Evolutionary conservation across 1,140 invertebrate species (phyloP).

Genomic region (Tetranychus cinnabarinus): DNA sequence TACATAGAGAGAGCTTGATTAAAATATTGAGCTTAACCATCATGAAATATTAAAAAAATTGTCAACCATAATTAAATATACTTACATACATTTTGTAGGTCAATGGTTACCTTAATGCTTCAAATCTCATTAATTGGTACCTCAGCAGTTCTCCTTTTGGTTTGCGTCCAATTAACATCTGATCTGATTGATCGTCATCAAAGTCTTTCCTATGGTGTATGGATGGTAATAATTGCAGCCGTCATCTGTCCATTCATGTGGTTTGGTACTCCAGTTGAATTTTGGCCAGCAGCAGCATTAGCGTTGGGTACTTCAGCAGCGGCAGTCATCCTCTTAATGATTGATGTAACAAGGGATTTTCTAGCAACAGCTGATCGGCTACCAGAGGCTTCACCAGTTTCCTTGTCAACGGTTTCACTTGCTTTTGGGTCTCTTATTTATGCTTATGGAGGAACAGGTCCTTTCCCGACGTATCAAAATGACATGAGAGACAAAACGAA

Average conservation of each 20-base stretch:
- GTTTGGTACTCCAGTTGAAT: constrained; percentile 43
- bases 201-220: constrained; percentile 25
- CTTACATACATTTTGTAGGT: neutral
- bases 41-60: too few relatives aligned
- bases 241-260: constrained; percentile 36
- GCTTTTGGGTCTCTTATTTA: constrained; percentile 37
- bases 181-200: neutral
- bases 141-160: neutral
- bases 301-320: neutral
- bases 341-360: neutral
- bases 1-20: too few relatives aligned
- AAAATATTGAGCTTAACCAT: too few relatives aligned
- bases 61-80: too few relatives aligned
- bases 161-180: neutral
- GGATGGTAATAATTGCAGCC: constrained; percentile 35
- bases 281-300: constrained; percentile 23
- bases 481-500: constrained; percentile 33
- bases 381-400: constrained; percentile 11
- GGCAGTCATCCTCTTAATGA: neutral
- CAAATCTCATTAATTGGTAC: neutral
- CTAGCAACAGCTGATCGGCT: neutral
- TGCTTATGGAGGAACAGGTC: constrained; percentile 35
- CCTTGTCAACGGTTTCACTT: constrained; percentile 28
- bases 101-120: neutral
- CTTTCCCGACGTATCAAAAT: constrained; percentile 41